These are phyloP conservation scores for Cercopithecus mitis DNA, from an alignment of 2,797 vertebrate species.

Conservation along the genomic window DNA sequence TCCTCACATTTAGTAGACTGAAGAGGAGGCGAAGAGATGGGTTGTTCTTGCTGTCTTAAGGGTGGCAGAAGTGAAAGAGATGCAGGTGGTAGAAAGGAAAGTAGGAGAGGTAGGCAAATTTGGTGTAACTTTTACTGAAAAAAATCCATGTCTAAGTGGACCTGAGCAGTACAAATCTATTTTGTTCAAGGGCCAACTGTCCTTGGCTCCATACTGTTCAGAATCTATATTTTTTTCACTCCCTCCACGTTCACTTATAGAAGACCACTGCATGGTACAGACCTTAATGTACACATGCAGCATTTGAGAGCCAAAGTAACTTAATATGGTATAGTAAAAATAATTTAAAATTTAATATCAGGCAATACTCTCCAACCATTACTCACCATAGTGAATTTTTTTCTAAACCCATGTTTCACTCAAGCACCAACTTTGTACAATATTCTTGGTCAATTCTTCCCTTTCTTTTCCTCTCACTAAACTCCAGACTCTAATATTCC, in stretches of 20 bases:
- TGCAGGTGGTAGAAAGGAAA: neutral
- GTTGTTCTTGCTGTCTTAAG: neutral
- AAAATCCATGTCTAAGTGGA: neutral
- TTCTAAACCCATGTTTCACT: neutral
- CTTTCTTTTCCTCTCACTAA: neutral
- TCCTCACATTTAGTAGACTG: neutral
- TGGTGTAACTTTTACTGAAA: neutral
- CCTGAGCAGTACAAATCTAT: neutral
- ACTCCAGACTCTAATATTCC: neutral
- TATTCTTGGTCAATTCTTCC: neutral
- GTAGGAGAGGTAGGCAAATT: neutral
- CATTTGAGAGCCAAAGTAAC: neutral
- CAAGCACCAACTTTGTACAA: neutral
- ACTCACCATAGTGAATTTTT: neutral
- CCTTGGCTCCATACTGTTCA: neutral
- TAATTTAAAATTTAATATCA: neutral
- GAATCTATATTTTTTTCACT: neutral
- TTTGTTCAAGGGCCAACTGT: neutral
- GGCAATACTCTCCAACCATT: neutral
- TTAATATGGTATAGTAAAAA: neutral
- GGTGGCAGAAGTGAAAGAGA: neutral
- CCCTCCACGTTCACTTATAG: neutral
- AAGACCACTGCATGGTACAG: neutral
- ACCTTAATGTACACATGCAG: neutral
- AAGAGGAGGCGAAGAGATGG: neutral